These are phyloP conservation scores for Tokudaia muenninki DNA, from an alignment of 2,797 vertebrate genomes.

Conservation along the genomic window DNA sequence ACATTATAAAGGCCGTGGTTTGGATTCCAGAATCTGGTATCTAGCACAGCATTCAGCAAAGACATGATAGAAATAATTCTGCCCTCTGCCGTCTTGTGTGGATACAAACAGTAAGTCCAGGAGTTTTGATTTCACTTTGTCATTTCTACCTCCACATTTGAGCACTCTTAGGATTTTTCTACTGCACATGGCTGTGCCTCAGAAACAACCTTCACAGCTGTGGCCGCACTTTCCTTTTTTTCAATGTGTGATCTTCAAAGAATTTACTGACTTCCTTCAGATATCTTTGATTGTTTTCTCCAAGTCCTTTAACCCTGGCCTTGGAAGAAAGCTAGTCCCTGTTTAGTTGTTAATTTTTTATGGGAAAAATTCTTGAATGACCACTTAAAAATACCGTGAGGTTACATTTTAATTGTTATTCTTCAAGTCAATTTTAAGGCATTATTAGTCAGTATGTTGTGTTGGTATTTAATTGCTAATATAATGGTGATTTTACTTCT, in stretches of 20 bases:
- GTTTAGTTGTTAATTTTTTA: constrained; percentile 85
- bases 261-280: constrained; percentile 69
- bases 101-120: background rate
- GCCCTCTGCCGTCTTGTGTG: background rate
- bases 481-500: constrained; percentile 86
- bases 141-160: constrained; percentile 49
- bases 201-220: constrained; percentile 39
- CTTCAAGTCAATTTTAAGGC: constrained; percentile 76
- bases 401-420: constrained; percentile 78
- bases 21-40: too few relatives aligned
- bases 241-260: constrained; percentile 57
- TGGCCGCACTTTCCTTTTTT: background rate
- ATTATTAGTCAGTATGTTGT: constrained; percentile 79
- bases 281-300: constrained; percentile 72
- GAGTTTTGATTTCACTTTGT: constrained; percentile 47
- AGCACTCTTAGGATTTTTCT: constrained; percentile 2
- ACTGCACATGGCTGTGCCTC: constrained; percentile 44
- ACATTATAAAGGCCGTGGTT: background rate
- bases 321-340: constrained; percentile 78
- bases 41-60: background rate
- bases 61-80: background rate
- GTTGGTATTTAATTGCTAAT: constrained; percentile 82
- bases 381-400: constrained; percentile 73
- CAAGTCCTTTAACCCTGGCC: constrained; percentile 81
- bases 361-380: constrained; percentile 77